Percentiles rank a stretch among this genome's conserved stretches.
These are phyloP conservation scores for Lithobius niger DNA, from an alignment of 1,140 invertebrate genomes.

Conservation along the genomic window DNA sequence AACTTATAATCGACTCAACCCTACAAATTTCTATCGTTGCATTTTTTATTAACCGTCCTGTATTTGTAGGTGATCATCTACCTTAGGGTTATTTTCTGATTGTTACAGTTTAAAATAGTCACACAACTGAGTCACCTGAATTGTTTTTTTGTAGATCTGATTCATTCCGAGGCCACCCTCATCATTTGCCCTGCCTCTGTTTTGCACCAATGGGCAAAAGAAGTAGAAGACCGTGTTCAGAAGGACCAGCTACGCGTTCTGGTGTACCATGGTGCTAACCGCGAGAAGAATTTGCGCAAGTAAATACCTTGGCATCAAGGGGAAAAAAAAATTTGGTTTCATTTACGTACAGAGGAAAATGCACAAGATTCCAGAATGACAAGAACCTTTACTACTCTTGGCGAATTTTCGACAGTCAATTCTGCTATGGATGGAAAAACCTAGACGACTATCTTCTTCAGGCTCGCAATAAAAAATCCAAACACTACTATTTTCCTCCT, in stretches of 20 bases:
- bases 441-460: too few relatives aligned
- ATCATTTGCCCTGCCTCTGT: constrained; percentile 71
- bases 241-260: constrained; percentile 45
- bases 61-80: not conserved
- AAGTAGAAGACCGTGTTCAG: constrained; percentile 52
- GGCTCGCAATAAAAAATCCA: too few relatives aligned
- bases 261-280: constrained; percentile 65
- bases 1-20: not conserved
- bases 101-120: not conserved
- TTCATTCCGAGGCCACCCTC: constrained; percentile 47
- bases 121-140: not conserved
- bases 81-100: not conserved
- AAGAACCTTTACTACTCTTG: too few relatives aligned
- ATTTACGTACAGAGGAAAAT: too few relatives aligned
- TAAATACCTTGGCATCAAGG: constrained; percentile 22
- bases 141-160: constrained; percentile 9
- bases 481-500: too few relatives aligned
- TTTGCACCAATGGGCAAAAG: constrained; percentile 67
- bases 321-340: too few relatives aligned
- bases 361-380: too few relatives aligned
- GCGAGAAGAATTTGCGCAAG: constrained; percentile 46
- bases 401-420: too few relatives aligned
- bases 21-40: not conserved
- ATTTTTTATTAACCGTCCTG: not conserved
- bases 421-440: too few relatives aligned